Percentiles rank a stretch among this genome's conserved stretches.
Conservation (phyloP, 2,113 vertebrate species). For the Trachemys scripta region DNA sequence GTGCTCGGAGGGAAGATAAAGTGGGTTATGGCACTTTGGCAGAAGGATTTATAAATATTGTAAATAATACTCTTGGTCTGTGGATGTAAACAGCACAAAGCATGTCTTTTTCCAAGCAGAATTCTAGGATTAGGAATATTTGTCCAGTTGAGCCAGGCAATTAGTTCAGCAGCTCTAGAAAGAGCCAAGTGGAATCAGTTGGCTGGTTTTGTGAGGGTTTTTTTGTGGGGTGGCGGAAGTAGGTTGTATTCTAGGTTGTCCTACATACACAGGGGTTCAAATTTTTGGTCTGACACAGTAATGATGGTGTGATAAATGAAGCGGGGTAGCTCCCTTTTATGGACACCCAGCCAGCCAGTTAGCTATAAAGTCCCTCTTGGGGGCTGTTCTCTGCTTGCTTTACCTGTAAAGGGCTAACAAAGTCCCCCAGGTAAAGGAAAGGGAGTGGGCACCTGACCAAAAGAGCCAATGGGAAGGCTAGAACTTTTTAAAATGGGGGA, state of each 20-base stretch:
- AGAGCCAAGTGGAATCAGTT: background rate
- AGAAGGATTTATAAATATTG: background rate
- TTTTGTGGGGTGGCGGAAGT: background rate
- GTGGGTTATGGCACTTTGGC: background rate
- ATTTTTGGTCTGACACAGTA: background rate
- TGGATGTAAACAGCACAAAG: background rate
- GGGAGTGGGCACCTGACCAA: no score
- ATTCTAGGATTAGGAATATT: background rate
- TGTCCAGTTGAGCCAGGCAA: background rate
- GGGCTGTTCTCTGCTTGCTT: no score
- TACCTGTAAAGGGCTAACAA: no score
- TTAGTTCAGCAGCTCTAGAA: background rate
- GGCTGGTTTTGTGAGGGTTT: fast-evolving
- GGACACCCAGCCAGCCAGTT: no score
- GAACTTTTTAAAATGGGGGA: no score
- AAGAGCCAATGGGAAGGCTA: no score
- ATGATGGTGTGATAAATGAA: background rate
- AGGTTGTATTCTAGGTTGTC: background rate
- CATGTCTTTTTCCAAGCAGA: fast-evolving
- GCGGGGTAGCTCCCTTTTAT: no score
- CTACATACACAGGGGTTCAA: background rate
- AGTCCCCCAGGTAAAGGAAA: no score
- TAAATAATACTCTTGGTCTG: background rate
- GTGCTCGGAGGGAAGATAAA: background rate
- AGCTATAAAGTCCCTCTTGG: no score